Evolutionary conservation across 2,888 invertebrate genomes (phyloP).

Genomic region (Zaprionus bogoriensis): DNA sequence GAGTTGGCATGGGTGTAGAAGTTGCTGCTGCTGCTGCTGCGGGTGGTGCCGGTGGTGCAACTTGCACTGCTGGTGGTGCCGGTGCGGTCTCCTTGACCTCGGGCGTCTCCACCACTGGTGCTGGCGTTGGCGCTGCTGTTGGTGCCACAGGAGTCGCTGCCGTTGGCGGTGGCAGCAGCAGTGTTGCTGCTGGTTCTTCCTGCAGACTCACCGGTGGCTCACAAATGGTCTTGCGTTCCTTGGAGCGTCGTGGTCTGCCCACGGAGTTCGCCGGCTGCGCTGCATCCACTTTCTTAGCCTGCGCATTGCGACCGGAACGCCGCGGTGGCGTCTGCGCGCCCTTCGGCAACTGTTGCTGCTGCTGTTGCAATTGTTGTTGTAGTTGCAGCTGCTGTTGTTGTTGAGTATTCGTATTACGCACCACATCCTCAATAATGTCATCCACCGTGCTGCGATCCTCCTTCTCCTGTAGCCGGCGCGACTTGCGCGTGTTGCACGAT

Average conservation of each 20-base stretch:
- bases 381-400: constrained; percentile 39
- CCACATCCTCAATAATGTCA: constrained; percentile 94
- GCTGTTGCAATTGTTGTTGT: constrained; percentile 36
- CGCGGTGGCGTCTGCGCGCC: constrained; percentile 82
- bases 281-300: constrained; percentile 74
- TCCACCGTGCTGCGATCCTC: constrained; percentile 90
- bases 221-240: constrained; percentile 87
- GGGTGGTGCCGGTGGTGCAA: background rate
- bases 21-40: background rate
- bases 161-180: constrained; percentile 34
- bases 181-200: constrained; percentile 74
- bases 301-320: constrained; percentile 82
- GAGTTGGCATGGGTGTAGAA: background rate
- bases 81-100: constrained; percentile 6
- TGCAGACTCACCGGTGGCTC: constrained; percentile 74
- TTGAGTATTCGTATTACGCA: constrained; percentile 86
- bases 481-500: constrained; percentile 88
- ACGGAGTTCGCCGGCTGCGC: constrained; percentile 59
- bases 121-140: background rate
- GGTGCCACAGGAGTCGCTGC: constrained; percentile 5
- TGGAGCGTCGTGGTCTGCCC: constrained; percentile 85
- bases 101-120: background rate
- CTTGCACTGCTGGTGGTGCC: constrained; percentile 1
- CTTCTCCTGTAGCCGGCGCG: constrained; percentile 90
- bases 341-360: constrained; percentile 70